phyloP scores from a whole-genome alignment of 2,113 vertebrate species.

The Hirundichthys speculiger region DNA sequence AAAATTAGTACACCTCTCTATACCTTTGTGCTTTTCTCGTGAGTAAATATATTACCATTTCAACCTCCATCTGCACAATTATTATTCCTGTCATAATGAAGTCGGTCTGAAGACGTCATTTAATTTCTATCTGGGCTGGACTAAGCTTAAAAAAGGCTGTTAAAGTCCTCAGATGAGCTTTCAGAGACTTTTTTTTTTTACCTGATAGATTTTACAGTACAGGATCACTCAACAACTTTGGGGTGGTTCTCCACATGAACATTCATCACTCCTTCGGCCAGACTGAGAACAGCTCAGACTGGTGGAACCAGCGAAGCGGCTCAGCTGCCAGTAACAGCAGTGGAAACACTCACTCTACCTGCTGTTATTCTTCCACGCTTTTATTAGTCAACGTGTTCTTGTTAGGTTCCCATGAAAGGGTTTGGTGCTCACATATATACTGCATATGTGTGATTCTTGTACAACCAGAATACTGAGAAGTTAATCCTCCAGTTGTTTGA shows the following conservation, averaged over 20 bases:
- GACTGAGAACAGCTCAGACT: slow-evolving; percentile 8
- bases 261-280: slow-evolving; percentile 22
- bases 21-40: slow-evolving; percentile 11
- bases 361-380: no score
- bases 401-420: no score
- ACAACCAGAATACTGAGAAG: no score
- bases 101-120: slow-evolving; percentile 5
- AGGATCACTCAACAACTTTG: slow-evolving; percentile 16
- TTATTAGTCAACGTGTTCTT: no score
- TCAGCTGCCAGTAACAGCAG: no score
- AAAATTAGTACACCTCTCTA: slow-evolving; percentile 48
- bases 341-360: not conserved
- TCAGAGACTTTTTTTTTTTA: slow-evolving; percentile 12
- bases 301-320: slow-evolving; percentile 21
- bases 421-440: no score
- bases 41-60: slow-evolving; percentile 46
- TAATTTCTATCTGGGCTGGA: slow-evolving; percentile 22
- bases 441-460: no score
- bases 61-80: no score
- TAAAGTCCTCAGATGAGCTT: slow-evolving; percentile 47
- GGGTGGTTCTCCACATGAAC: slow-evolving; percentile 30
- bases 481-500: no score
- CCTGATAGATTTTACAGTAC: slow-evolving; percentile 53
- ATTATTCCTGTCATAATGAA: slow-evolving; percentile 36
- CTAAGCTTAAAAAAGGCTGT: slow-evolving; percentile 27